These are phyloP conservation scores for Redunca redunca DNA, from an alignment of 2,113 vertebrate species.

Conservation along the genomic window DNA sequence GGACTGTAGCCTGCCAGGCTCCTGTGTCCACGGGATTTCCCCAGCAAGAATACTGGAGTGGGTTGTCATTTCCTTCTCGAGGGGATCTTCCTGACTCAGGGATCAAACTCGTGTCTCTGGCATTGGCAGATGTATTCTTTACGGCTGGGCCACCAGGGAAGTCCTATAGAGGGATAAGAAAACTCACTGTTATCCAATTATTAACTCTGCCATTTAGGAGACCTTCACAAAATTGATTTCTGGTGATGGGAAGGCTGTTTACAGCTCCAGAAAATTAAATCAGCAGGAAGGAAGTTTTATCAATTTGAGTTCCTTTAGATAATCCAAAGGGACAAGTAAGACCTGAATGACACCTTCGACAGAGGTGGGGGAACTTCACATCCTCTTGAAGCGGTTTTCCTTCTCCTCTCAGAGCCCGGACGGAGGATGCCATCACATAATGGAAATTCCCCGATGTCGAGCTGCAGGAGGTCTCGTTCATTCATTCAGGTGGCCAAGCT, in stretches of 20 bases:
- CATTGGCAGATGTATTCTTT: not conserved
- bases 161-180: not conserved
- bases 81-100: not conserved
- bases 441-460: not conserved
- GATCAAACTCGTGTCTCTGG: not conserved
- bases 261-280: not conserved
- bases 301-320: not conserved
- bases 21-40: not conserved
- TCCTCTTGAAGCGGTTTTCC: not conserved
- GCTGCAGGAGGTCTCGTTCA: not conserved
- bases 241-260: not conserved
- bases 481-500: not conserved
- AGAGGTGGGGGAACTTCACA: not conserved
- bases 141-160: not conserved
- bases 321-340: not conserved
- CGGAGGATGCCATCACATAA: not conserved
- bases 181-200: not conserved
- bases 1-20: not conserved
- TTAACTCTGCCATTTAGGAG: not conserved
- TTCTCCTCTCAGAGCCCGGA: fast-evolving
- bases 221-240: not conserved
- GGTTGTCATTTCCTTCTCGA: not conserved
- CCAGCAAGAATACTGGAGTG: not conserved
- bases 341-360: not conserved
- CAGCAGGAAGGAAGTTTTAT: not conserved